Conservation (phyloP, 2,797 vertebrate genomes). For the Lagodon rhomboides region DNA sequence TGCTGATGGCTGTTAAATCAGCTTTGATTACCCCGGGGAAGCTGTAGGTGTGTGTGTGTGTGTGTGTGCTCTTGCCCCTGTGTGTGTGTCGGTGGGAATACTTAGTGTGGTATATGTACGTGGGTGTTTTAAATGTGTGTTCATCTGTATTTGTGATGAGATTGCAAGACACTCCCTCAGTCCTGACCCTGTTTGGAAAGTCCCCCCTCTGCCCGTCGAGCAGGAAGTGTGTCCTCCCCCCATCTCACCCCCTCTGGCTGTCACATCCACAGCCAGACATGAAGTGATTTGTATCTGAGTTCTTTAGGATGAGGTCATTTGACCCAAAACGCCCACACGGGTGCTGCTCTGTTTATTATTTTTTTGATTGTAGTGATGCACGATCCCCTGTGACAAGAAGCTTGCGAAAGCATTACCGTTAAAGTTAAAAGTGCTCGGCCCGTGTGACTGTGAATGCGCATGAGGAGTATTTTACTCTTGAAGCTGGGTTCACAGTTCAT, state of each 20-base stretch:
- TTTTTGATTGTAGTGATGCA: conserved; percentile 31
- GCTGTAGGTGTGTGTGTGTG: conserved; percentile 32
- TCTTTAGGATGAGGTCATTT: conserved; percentile 50
- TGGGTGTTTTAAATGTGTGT: conserved; percentile 29
- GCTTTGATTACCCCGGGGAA: conserved; percentile 57
- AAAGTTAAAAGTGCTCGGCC: background rate
- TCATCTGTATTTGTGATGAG: conserved; percentile 42
- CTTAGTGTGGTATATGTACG: background rate
- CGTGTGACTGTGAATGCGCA: too few species aligned
- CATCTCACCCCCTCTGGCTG: conserved; percentile 27
- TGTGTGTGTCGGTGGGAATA: conserved; percentile 22
- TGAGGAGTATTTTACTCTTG: background rate
- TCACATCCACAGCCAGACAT: conserved; percentile 60
- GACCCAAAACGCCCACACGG: conserved; percentile 12
- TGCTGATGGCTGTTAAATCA: conserved; percentile 70
- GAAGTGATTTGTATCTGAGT: conserved; percentile 68
- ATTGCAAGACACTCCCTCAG: conserved; percentile 54
- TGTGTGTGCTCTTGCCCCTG: conserved; percentile 5
- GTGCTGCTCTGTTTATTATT: conserved; percentile 64
- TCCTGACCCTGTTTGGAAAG: conserved; percentile 62
- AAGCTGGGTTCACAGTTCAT: background rate
- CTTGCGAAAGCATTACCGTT: background rate
- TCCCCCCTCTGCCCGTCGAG: conserved; percentile 66
- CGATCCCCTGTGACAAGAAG: background rate
- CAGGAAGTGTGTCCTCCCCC: conserved; percentile 62